Base-by-base conservation (phyloP, 1,140 invertebrate genomes). In the Hesperophylax magnus region DNA sequence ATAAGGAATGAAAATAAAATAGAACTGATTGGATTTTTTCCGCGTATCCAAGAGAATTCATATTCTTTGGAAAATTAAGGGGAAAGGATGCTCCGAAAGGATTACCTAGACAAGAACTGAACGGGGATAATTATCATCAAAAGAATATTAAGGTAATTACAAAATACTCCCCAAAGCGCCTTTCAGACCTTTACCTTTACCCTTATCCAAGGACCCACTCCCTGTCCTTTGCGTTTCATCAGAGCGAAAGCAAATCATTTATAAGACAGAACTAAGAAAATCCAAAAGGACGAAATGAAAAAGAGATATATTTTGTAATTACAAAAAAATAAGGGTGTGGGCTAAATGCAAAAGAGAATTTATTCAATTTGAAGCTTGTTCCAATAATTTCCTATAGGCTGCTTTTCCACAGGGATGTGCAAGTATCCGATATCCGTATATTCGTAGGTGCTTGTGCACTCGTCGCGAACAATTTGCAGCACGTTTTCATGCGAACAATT, bases 121-220 rank as follows among this genome's bases (percentile, higher is more conserved):
- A 79, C 72, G 81, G 77, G 81, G 72, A 61, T 79, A 82, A 82
- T 82, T 82, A 82, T 82, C 81, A 77, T 79, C 78, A 82, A 82
- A 82, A 82, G 77, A 82, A 79, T 77, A 79, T 82, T 82, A 82
- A 78, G 81, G 77, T 82, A 79, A 81, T 82, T 82, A 79, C 78
- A 31, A 82, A 82, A 82, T 72, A 54, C 72, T 82, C 61, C 76
- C 58, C 22, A 69, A 76, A 82, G 77, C 77, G 58, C 61, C 58
- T 34, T 82, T 76, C 56, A 82, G 69, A 82, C 71, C 27, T 75
- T 77, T 75, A 82, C 56, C 56, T 14, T 8, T 22, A 65, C 61
- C 24, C 63, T 58, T 58, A 24, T 20, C 58, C 8, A 31, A 65
- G 27, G 63, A 65, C 27, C 22, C 3, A 58, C 22, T 47, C 39